phyloP scores from a whole-genome alignment of 2,888 invertebrate genomes.

The Chrysomela aeneicollis region DNA sequence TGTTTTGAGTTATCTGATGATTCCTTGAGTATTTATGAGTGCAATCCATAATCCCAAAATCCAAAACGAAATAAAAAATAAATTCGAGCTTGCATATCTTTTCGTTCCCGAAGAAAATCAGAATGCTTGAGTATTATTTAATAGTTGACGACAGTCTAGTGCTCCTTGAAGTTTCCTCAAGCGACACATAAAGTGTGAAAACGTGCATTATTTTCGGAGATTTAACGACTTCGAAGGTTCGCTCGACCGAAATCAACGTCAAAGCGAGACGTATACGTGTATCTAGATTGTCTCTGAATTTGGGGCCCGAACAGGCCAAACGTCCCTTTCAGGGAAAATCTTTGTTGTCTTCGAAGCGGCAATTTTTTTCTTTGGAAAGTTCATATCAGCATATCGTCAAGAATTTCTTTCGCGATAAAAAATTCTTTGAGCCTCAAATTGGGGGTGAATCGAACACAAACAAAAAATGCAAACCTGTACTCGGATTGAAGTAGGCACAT shows the following conservation, averaged over 20 bases:
- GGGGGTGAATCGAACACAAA: no score
- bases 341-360: neutral
- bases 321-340: neutral
- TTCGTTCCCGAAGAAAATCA: constrained; percentile 24
- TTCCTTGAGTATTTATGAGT: no score
- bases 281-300: neutral
- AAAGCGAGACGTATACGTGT: constrained; percentile 3
- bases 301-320: neutral
- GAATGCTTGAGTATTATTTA: constrained; percentile 27
- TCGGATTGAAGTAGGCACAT: no score
- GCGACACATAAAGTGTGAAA: constrained; percentile 38
- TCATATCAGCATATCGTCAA: neutral
- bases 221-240: constrained; percentile 23
- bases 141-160: constrained; percentile 37
- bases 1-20: no score
- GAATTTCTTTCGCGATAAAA: neutral
- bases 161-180: constrained; percentile 33
- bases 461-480: no score
- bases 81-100: constrained; percentile 8
- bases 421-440: no score
- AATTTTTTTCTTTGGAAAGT: neutral
- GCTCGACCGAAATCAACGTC: constrained; percentile 28
- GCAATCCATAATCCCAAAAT: no score
- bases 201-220: constrained; percentile 28
- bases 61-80: no score